Base-by-base conservation (phyloP, 2,113 vertebrate species). In the Scomber japonicus region DNA sequence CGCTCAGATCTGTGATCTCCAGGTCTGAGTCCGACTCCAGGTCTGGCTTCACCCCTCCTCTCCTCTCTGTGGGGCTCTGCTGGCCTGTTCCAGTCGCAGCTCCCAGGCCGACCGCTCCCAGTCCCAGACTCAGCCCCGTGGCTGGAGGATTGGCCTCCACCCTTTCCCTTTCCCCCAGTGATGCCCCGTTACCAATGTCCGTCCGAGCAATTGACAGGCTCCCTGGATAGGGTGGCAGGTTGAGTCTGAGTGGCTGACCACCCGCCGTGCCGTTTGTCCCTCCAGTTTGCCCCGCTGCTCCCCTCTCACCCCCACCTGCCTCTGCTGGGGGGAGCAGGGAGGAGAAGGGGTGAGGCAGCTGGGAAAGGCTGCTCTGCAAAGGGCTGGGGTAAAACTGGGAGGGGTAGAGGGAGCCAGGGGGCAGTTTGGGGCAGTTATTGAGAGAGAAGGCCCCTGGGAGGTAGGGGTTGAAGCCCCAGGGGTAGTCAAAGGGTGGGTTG, bases 1-100 rank as follows among this genome's bases (percentile, higher is more conserved):
- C 96, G 21, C 97, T 97, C 90, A 97, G 94, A 5, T 98, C 97
- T 0, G 97, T 98, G 81, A 98, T 96, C 89, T 98, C 97, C 95
- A 98, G 93, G 91, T 98, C 97, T 0, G 96, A 97, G 91, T 97
- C 97, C 1, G 95, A 95, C 86, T 95, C 96, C 0, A 96, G 96
- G 86, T 97, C 96, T 71, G 95, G 95, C 92, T 97, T 97, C 50
- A 96, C 84, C 3, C 94, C 94, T 35, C 94, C 91, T 85, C 90
- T 94, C 84, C 92, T 93, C 78, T 96, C 95, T 0, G 91, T 87
- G 67, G 94, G 94, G 87, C 94, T 95, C 81, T 95, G 94, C 68
- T 48, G 83, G 63, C 89, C 93, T 0, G 86, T 71, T 56, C 86
- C 94, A 13, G 78, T 84, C 45, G 85, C 89, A 0, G 82, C 63